These are phyloP conservation scores for Lutraria rhynchaena DNA, from an alignment of 1,140 invertebrate genomes.

Conservation along the genomic window DNA sequence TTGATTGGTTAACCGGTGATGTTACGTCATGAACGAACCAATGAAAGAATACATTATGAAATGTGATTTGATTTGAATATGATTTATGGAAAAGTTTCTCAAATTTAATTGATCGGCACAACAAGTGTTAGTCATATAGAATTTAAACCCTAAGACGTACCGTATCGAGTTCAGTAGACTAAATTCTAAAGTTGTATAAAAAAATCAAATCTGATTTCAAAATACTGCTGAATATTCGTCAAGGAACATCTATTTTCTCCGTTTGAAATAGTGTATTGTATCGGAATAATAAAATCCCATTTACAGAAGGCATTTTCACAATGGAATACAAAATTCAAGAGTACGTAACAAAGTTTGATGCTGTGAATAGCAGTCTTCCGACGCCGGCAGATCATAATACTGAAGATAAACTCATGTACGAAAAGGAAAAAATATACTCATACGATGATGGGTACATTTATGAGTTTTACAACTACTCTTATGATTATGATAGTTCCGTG, in stretches of 20 bases:
- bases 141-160: too few relatives aligned
- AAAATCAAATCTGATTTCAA: background rate
- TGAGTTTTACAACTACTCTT: conserved; percentile 57
- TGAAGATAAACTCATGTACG: background rate
- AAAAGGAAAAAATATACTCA: background rate
- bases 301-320: background rate
- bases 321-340: background rate
- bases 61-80: background rate
- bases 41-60: background rate
- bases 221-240: background rate
- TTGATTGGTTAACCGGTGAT: background rate
- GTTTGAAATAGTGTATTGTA: background rate
- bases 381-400: background rate
- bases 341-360: background rate
- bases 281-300: background rate
- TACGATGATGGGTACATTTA: conserved; percentile 16
- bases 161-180: too few relatives aligned
- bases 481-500: conserved; percentile 49
- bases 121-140: background rate
- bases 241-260: background rate
- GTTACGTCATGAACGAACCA: conserved; percentile 17
- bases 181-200: background rate
- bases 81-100: conserved; percentile 12
- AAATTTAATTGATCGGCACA: conserved; percentile 5
- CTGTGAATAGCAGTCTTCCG: background rate